A percentile compares a stretch with the other conserved stretches of the same genome.
These are phyloP conservation scores for Arion vulgaris DNA, from an alignment of 1,140 invertebrate genomes.

Conservation along the genomic window DNA sequence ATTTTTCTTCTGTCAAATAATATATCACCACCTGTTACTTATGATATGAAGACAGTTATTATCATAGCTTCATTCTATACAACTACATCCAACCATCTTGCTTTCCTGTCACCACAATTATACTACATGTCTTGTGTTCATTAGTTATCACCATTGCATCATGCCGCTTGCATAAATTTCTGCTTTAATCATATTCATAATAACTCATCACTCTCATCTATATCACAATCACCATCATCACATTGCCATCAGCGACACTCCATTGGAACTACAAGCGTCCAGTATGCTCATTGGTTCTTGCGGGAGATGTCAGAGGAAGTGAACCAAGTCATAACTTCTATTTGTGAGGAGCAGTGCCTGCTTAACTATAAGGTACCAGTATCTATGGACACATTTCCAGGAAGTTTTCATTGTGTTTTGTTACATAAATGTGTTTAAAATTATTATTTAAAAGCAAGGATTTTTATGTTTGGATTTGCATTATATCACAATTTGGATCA, in stretches of 20 bases:
- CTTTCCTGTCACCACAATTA: neutral
- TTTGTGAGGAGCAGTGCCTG: conserved; percentile 87
- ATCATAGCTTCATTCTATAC: neutral
- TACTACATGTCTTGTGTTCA: neutral
- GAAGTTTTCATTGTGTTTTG: too few relatives aligned
- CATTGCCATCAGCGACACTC: conserved; percentile 82
- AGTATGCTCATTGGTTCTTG: conserved; percentile 96
- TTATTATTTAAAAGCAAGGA: too few relatives aligned
- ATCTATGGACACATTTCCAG: neutral
- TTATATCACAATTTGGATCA: neutral
- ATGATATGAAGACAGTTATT: too few relatives aligned
- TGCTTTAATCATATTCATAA: too few relatives aligned
- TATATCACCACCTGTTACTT: too few relatives aligned
- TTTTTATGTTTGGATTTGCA: too few relatives aligned
- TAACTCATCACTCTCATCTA: neutral
- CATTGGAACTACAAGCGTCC: conserved; percentile 93
- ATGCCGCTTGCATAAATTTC: neutral
- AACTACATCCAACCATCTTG: neutral
- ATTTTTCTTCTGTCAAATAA: too few relatives aligned
- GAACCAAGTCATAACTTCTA: conserved; percentile 98
- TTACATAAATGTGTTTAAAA: too few relatives aligned
- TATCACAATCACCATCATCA: neutral
- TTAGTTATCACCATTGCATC: neutral
- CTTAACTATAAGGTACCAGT: conserved; percentile 63
- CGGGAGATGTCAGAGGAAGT: conserved; percentile 99